phyloP scores from a whole-genome alignment of 1,140 invertebrate genomes.

The Drosophila punjabiensis region DNA sequence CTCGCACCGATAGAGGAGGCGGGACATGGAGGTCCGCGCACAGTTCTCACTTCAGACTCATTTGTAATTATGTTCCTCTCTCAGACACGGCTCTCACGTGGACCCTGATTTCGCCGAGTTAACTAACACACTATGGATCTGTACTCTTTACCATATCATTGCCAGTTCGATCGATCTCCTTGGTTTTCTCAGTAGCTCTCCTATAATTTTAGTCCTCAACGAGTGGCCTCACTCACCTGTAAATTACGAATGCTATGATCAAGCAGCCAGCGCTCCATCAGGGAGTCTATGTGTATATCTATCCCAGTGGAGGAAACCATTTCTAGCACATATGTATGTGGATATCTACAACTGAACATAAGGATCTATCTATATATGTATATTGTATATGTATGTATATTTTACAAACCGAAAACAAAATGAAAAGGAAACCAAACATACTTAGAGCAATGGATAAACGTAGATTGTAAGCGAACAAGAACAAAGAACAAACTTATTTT shows the following conservation, averaged over 20 bases:
- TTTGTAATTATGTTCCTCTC: slow-evolving; percentile 82
- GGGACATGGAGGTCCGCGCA: background rate
- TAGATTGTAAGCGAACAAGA: slow-evolving; percentile 61
- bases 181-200: slow-evolving; percentile 50
- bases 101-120: slow-evolving; percentile 46
- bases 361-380: slow-evolving; percentile 70
- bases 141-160: slow-evolving; percentile 79
- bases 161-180: slow-evolving; percentile 69
- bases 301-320: slow-evolving; percentile 51
- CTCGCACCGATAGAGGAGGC: slow-evolving; percentile 71
- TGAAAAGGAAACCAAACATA: slow-evolving; percentile 52
- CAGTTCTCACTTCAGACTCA: slow-evolving; percentile 49
- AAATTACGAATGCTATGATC: slow-evolving; percentile 48
- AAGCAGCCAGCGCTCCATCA: slow-evolving; percentile 33
- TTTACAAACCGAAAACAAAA: slow-evolving; percentile 66
- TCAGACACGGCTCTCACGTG: slow-evolving; percentile 43
- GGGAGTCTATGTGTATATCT: slow-evolving; percentile 42
- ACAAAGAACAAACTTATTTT: slow-evolving; percentile 75
- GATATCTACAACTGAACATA: slow-evolving; percentile 75
- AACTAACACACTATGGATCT: slow-evolving; percentile 50
- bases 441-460: slow-evolving; percentile 62
- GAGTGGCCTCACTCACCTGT: slow-evolving; percentile 21
- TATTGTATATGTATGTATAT: slow-evolving; percentile 83
- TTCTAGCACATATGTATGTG: slow-evolving; percentile 56
- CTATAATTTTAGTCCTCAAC: slow-evolving; percentile 31